phyloP scores from a whole-genome alignment of 1,140 invertebrate genomes.

The Paracyclopina nana region DNA sequence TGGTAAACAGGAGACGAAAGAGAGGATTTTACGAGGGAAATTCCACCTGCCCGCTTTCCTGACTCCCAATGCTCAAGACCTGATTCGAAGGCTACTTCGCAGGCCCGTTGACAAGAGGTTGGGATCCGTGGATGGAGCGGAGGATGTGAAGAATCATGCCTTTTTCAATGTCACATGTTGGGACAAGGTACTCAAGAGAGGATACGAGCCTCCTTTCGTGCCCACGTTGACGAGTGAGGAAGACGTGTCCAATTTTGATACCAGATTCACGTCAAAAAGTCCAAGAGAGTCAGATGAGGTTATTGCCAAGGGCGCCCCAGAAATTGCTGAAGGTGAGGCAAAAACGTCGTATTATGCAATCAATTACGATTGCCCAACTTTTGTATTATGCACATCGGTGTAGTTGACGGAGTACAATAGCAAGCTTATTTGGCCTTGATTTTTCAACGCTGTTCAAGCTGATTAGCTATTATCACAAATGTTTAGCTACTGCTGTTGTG shows the following conservation, averaged over 20 bases:
- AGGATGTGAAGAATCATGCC: background rate
- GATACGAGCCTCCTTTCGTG: slow-evolving; percentile 1
- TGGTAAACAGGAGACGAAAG: background rate
- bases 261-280: slow-evolving; percentile 40
- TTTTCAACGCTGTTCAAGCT: no score
- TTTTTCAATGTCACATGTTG: background rate
- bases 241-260: slow-evolving; percentile 20
- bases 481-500: no score
- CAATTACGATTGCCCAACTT: no score
- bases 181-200: background rate
- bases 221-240: background rate
- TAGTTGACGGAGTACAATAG: no score
- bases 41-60: background rate
- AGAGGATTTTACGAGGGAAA: background rate
- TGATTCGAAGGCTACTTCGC: background rate
- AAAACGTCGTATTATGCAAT: no score
- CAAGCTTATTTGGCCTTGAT: no score
- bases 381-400: no score
- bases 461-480: no score
- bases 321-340: no score
- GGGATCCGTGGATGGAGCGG: background rate
- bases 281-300: slow-evolving; percentile 36
- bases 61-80: slow-evolving; percentile 3
- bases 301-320: background rate
- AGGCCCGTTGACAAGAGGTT: background rate